These are phyloP conservation scores for Eustalomyia histrio DNA, from an alignment of 2,888 invertebrate genomes.

Conservation along the genomic window DNA sequence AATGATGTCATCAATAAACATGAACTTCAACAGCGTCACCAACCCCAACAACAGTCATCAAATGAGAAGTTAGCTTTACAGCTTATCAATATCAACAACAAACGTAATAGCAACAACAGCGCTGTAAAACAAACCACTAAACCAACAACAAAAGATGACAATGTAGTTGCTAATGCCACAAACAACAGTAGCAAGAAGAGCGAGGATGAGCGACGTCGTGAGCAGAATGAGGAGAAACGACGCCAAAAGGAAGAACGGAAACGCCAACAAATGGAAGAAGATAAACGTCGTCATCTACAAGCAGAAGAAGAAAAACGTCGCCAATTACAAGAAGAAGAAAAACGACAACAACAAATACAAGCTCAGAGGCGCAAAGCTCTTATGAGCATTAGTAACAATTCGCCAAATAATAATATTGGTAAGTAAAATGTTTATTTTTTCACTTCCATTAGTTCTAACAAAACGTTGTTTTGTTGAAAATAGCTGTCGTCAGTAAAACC, in stretches of 20 bases:
- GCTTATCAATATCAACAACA: constrained; percentile 16
- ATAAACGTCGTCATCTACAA: constrained; percentile 72
- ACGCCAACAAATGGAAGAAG: constrained; percentile 76
- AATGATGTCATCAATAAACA: constrained; percentile 21
- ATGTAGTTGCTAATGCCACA: constrained; percentile 18
- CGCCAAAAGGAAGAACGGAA: constrained; percentile 76
- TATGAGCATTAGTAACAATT: constrained; percentile 65
- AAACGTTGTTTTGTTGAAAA: too few species aligned
- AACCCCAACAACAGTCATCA: constrained; percentile 33
- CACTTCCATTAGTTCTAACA: too few species aligned
- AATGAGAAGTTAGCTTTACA: constrained; percentile 32
- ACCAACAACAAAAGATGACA: constrained; percentile 52
- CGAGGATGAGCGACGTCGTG: constrained; percentile 75
- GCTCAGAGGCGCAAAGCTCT: constrained; percentile 77
- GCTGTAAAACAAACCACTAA: constrained; percentile 46
- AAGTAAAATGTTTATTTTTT: neutral
- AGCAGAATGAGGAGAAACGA: constrained; percentile 74
- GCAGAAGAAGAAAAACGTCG: constrained; percentile 76
- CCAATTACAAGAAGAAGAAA: constrained; percentile 76
- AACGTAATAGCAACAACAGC: constrained; percentile 52
- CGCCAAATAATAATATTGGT: constrained; percentile 30
- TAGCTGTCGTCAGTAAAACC: too few species aligned
- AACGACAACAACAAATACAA: constrained; percentile 78
- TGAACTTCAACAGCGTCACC: constrained; percentile 31
- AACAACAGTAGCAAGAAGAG: constrained; percentile 49